Evolutionary conservation across 2,113 vertebrate genomes (phyloP), one percentile per base, ranked within the genome.

Genomic region (Pelecanoides urinatrix): DNA sequence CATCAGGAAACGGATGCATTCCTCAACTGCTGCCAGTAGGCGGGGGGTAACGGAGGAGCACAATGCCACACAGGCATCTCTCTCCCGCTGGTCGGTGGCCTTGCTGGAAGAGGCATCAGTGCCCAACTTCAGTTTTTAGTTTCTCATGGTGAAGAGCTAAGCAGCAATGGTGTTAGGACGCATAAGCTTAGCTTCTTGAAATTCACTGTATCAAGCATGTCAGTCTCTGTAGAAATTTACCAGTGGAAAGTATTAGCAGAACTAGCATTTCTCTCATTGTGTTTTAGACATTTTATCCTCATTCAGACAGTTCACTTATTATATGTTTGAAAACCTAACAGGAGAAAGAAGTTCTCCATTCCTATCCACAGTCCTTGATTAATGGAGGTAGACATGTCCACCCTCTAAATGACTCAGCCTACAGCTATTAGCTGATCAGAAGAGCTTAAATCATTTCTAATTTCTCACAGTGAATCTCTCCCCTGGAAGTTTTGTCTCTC

Each of bases 361-460:
- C 52, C 61, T 88, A 23, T 83, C 49, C 29, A 13, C 36, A 55
- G 68, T 45, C 47, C 44, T 82, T 76, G 81, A 82, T 91, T 96
- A 76, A 94, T 88, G 70, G 53, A 90, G 30, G 36, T 68, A 72
- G 93, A 68, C 58, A 68, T 21, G 26, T 82, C 74, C 81, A 79
- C 61, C 34, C 29, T 96, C 50, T 74, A 63, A 92, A 52, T 78
- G 50, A 84, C 62, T 94, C 63, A 67, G 75, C 67, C 81, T 38
- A 25, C 50, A 93, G 78, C 86, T 96, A 88, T 94, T 92, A 93
- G 82, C 47, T 93, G 92, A 88, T 86, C 86, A 81, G 29, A 83
- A 92, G 55, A 75, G 29, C 32, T 94, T 90, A 88, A 96, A 83
- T 88, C 14, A 86, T 90, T 94, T 86, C 76, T 90, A 21, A 50